Evolutionary conservation across 2,888 invertebrate species (phyloP).

Genomic region (Drosophila testacea): DNA sequence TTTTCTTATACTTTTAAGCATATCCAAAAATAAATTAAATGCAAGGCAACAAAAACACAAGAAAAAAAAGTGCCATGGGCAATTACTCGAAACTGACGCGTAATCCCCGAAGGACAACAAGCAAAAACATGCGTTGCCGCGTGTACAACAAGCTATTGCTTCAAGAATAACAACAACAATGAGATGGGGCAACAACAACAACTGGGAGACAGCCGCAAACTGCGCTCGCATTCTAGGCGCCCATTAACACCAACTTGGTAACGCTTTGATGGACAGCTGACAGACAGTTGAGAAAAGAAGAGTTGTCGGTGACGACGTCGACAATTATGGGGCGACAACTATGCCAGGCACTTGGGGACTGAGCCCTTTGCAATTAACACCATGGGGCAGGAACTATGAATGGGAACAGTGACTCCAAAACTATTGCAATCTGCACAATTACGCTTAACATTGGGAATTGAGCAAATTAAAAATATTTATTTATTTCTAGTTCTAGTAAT

Average conservation of each 20-base stretch:
- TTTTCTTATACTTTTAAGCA: constrained; percentile 71
- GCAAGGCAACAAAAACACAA: constrained; percentile 60
- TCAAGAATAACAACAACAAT: constrained; percentile 15
- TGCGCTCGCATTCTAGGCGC: constrained; percentile 73
- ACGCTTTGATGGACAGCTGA: constrained; percentile 79
- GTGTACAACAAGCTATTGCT: constrained; percentile 63
- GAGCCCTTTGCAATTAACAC: constrained; percentile 66
- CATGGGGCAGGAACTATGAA: constrained; percentile 60
- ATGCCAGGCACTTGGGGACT: constrained; percentile 73
- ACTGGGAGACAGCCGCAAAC: constrained; percentile 11
- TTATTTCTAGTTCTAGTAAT: not conserved
- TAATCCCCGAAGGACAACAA: constrained; percentile 77
- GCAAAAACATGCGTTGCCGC: constrained; percentile 76
- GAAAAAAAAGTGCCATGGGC: constrained; percentile 40
- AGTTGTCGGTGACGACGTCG: constrained; percentile 37
- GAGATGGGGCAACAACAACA: constrained; percentile 4
- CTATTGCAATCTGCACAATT: constrained; percentile 17
- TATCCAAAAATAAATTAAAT: constrained; percentile 79
- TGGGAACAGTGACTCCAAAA: constrained; percentile 57
- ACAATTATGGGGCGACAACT: constrained; percentile 80
- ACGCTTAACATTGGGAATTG: not conserved
- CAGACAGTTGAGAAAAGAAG: constrained; percentile 71
- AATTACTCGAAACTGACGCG: constrained; percentile 76
- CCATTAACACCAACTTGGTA: constrained; percentile 79
- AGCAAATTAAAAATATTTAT: not conserved